These are phyloP conservation scores for Eristalis arbustorum DNA, from an alignment of 2,888 invertebrate species.

Conservation along the genomic window DNA sequence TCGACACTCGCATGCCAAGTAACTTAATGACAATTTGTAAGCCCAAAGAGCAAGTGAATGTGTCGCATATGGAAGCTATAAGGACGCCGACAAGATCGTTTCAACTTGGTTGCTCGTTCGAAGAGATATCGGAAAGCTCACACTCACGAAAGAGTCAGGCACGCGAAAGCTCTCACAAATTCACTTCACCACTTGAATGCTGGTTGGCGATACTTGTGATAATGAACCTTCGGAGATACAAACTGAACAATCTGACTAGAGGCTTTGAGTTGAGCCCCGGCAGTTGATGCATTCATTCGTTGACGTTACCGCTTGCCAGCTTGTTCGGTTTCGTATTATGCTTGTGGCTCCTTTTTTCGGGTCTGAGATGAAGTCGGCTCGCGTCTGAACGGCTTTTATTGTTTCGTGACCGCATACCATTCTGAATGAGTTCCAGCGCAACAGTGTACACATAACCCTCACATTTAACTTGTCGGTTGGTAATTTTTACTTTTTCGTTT, in stretches of 20 bases:
- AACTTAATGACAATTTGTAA: neutral
- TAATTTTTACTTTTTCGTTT: neutral
- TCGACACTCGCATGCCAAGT: neutral
- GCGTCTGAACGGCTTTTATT: neutral
- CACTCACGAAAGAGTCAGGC: neutral
- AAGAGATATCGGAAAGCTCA: neutral
- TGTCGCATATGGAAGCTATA: neutral
- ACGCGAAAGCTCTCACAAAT: neutral
- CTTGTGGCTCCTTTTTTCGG: neutral
- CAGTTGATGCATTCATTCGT: neutral
- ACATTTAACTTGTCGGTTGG: neutral
- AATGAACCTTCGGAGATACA: neutral
- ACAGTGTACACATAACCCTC: conserved; percentile 31
- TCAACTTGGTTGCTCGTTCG: neutral
- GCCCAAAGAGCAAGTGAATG: neutral
- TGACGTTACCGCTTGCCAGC: neutral
- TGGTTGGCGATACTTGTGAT: neutral
- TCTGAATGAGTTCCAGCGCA: conserved; percentile 7
- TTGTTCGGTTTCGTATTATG: neutral
- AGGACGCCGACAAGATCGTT: neutral
- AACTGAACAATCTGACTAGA: neutral
- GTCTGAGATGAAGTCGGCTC: neutral
- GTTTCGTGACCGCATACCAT: neutral
- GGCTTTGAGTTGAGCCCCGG: neutral
- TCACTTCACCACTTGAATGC: no score